A percentile compares a stretch with the other conserved stretches of the same genome.
phyloP scores from a whole-genome alignment of 1,140 invertebrate species.

The Hesperophylax magnus region DNA sequence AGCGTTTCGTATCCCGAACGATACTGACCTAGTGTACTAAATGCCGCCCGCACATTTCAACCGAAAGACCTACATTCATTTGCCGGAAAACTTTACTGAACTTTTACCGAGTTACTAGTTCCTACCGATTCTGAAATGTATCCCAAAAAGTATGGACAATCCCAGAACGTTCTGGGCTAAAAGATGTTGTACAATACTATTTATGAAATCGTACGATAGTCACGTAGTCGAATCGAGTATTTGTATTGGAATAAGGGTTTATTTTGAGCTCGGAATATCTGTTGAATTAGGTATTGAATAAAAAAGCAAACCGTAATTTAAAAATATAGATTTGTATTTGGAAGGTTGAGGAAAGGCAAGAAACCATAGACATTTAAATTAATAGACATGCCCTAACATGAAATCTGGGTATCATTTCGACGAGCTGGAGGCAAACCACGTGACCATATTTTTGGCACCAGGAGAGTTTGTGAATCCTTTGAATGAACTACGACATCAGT shows the following conservation, averaged over 20 bases:
- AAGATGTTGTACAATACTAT: neutral
- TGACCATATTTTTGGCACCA: too few relatives aligned
- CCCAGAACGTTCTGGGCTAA: neutral
- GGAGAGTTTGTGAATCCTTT: too few relatives aligned
- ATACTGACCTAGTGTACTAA: neutral
- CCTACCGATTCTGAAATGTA: neutral
- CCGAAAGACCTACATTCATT: neutral
- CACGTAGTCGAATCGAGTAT: neutral
- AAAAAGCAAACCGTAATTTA: too few relatives aligned
- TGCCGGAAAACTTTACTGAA: neutral
- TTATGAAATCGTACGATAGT: neutral
- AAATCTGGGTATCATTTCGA: too few relatives aligned
- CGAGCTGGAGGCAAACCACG: too few relatives aligned
- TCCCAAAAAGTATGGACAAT: neutral
- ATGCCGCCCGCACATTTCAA: neutral
- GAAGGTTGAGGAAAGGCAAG: too few relatives aligned
- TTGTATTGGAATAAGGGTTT: neutral
- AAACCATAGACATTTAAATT: too few relatives aligned
- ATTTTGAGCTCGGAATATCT: neutral
- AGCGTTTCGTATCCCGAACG: neutral
- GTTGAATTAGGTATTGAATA: too few relatives aligned
- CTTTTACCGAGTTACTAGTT: neutral
- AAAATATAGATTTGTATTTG: too few relatives aligned
- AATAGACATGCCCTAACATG: too few relatives aligned
- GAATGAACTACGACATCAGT: too few relatives aligned